These are phyloP conservation scores for Gyps fulvus DNA, from an alignment of 2,113 vertebrate genomes.

Conservation along the genomic window DNA sequence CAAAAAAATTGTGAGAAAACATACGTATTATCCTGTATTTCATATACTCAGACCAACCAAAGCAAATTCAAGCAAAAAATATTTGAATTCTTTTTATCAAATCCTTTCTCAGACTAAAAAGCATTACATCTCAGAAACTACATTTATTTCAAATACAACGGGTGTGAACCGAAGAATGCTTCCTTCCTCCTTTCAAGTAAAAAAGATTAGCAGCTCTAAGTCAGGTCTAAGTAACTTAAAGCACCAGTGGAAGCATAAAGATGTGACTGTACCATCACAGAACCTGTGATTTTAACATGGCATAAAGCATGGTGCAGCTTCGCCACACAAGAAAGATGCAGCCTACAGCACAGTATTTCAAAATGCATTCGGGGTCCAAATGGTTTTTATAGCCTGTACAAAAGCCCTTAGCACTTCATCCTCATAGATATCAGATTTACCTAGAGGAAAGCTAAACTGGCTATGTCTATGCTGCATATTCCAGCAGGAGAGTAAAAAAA, in stretches of 20 bases:
- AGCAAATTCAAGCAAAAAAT: neutral
- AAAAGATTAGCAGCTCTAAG: neutral
- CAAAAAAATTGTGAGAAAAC: neutral
- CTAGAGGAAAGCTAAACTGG: neutral
- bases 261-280: neutral
- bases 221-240: neutral
- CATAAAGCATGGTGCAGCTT: neutral
- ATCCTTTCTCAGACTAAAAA: neutral
- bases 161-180: neutral
- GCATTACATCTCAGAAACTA: neutral
- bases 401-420: neutral
- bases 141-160: neutral
- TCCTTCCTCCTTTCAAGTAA: neutral
- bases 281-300: neutral
- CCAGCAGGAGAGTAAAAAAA: neutral
- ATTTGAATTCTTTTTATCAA: neutral
- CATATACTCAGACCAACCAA: neutral
- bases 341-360: neutral
- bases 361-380: neutral
- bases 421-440: neutral
- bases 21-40: neutral
- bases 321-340: neutral
- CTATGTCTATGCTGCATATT: neutral
- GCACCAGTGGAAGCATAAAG: neutral
- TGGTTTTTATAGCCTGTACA: neutral